These are phyloP conservation scores for Xenus cinereus DNA, from an alignment of 2,113 vertebrate species.

Conservation along the genomic window DNA sequence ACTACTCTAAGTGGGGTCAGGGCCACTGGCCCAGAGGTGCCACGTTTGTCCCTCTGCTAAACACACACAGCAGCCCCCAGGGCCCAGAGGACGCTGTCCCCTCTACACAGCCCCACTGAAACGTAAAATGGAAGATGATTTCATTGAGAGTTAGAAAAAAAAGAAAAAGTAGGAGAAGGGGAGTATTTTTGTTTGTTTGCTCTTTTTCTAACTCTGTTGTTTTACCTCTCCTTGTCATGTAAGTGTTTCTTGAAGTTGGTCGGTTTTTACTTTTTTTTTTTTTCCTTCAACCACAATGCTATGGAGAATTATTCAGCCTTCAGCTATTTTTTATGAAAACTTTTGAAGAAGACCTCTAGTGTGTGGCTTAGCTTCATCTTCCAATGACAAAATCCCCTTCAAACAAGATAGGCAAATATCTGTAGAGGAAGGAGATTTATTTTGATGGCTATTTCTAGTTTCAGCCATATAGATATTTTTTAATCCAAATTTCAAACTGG, in stretches of 20 bases:
- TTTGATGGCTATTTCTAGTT: not conserved
- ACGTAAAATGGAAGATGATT: not conserved
- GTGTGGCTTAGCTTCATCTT: not conserved
- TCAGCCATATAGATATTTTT: not conserved
- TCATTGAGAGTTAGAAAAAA: not conserved
- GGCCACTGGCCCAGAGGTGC: accelerated
- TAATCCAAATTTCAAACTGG: not conserved
- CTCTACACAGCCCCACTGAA: not conserved
- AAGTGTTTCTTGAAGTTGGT: not conserved
- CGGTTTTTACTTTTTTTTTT: not conserved
- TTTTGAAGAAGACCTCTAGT: not conserved
- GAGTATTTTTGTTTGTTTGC: not conserved
- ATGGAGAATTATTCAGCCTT: conserved; percentile 3
- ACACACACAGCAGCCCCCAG: accelerated
- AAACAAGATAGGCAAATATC: not conserved
- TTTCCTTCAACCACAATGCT: not conserved
- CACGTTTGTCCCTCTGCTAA: not conserved
- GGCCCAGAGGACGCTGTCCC: accelerated
- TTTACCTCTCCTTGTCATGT: not conserved
- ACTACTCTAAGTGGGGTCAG: not conserved
- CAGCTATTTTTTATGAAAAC: not conserved
- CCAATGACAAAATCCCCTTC: not conserved
- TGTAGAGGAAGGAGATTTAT: not conserved
- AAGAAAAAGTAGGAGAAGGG: not conserved
- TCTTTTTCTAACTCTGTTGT: not conserved